Evolutionary conservation across 2,797 vertebrate species (phyloP).

Genomic region (Phoebastria nigripes): DNA sequence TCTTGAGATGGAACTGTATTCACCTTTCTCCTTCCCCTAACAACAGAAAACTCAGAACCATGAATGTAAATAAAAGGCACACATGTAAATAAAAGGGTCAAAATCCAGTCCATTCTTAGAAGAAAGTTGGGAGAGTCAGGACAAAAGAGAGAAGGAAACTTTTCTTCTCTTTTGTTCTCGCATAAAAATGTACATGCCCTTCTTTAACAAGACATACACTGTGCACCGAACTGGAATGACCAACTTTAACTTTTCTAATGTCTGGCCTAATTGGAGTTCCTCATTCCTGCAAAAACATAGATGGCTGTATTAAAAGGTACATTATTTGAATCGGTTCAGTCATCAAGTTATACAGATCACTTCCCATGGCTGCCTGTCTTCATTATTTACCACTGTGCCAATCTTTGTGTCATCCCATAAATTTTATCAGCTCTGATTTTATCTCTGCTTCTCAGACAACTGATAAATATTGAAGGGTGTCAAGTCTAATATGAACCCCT

Average conservation of each 20-base stretch:
- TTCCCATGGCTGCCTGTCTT: conserved; percentile 41
- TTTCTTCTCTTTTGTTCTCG: not conserved
- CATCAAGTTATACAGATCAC: conserved; percentile 19
- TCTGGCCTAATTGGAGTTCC: not conserved
- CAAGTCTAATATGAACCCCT: not conserved
- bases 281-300: not conserved
- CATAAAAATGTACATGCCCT: not conserved
- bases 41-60: not conserved
- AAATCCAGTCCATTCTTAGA: not conserved
- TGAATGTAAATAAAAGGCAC: not conserved
- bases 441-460: conserved; percentile 6
- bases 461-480: conserved; percentile 54
- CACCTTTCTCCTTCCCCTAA: not conserved
- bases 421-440: conserved; percentile 34
- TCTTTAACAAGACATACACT: not conserved
- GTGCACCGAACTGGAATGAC: not conserved
- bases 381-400: conserved; percentile 43
- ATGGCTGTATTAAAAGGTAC: not conserved
- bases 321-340: not conserved
- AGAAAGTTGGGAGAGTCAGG: not conserved
- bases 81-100: not conserved
- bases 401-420: conserved; percentile 44
- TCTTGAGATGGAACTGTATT: not conserved
- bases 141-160: not conserved
- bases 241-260: not conserved